Evolutionary conservation across 64 coral and sea anemone species (phyloP).

Genomic region (Montipora efflorescens): DNA sequence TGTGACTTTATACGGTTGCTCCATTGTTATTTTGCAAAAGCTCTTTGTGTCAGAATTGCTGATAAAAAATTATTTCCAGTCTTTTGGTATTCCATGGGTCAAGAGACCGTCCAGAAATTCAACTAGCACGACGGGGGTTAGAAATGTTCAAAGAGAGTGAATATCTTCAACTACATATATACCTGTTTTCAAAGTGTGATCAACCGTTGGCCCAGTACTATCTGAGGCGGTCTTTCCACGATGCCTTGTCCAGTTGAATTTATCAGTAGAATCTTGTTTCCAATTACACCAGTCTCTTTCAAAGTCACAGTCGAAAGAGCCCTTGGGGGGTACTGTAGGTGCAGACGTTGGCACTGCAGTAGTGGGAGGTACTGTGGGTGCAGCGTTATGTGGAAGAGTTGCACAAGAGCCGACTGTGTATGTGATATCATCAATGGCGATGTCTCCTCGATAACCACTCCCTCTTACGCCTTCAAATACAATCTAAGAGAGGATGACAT

Average conservation of each 20-base stretch:
- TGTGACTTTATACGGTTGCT: no score
- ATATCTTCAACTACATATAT: not conserved
- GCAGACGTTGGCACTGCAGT: constrained; percentile 8
- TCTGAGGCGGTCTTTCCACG: constrained; percentile 33
- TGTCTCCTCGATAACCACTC: constrained; percentile 73
- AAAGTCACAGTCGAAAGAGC: constrained; percentile 73
- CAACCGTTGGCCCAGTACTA: constrained; percentile 67
- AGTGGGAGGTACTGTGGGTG: constrained; percentile 51
- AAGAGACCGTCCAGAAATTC: no score
- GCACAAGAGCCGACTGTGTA: constrained; percentile 76
- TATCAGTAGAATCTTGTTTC: constrained; percentile 75
- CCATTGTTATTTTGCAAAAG: no score
- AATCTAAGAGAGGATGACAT: constrained; percentile 34
- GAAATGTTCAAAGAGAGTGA: no score
- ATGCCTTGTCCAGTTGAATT: constrained; percentile 85
- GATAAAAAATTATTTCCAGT: no score
- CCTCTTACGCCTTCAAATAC: constrained; percentile 93
- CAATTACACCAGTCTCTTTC: constrained; percentile 78
- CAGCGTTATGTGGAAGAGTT: constrained; percentile 69
- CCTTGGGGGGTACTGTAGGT: constrained; percentile 37
- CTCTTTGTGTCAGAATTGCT: no score
- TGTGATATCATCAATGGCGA: constrained; percentile 87
- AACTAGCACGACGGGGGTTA: no score
- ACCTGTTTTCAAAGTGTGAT: constrained; percentile 72
- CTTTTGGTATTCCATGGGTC: no score